Conservation (phyloP, 92 coral and sea anemone species). For the Paramuricea clavata region DNA sequence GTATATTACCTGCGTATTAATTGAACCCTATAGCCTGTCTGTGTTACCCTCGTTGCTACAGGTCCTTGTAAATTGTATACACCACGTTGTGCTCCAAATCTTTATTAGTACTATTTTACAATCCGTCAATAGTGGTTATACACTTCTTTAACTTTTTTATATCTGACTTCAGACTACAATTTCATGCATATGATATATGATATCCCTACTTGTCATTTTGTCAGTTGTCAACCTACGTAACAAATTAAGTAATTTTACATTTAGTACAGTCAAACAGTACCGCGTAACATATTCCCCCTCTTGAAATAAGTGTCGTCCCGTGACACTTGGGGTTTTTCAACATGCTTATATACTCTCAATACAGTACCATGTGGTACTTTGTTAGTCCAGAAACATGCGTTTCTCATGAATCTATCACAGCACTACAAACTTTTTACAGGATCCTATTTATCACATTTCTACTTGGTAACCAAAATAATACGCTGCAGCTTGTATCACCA, state of each 20-base stretch:
- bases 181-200: background rate
- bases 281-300: slow-evolving; percentile 10
- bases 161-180: background rate
- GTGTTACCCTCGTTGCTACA: background rate
- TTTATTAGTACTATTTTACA: too few relatives aligned
- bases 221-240: too few relatives aligned
- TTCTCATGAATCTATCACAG: background rate
- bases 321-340: background rate
- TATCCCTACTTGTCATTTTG: background rate
- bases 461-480: background rate
- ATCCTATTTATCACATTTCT: background rate
- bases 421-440: background rate
- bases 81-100: background rate
- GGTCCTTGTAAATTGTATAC: background rate
- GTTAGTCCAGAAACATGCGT: background rate
- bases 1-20: too few relatives aligned
- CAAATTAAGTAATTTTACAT: background rate
- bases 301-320: background rate
- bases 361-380: slow-evolving; percentile 8
- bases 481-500: slow-evolving; percentile 15
- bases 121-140: background rate
- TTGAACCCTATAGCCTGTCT: too few relatives aligned
- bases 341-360: background rate
- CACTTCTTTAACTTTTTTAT: background rate
- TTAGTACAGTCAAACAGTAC: background rate